Percentiles rank a stretch among this genome's conserved stretches.
Conservation (phyloP, 2,113 vertebrate genomes). For the Crotalus horridus region DNA sequence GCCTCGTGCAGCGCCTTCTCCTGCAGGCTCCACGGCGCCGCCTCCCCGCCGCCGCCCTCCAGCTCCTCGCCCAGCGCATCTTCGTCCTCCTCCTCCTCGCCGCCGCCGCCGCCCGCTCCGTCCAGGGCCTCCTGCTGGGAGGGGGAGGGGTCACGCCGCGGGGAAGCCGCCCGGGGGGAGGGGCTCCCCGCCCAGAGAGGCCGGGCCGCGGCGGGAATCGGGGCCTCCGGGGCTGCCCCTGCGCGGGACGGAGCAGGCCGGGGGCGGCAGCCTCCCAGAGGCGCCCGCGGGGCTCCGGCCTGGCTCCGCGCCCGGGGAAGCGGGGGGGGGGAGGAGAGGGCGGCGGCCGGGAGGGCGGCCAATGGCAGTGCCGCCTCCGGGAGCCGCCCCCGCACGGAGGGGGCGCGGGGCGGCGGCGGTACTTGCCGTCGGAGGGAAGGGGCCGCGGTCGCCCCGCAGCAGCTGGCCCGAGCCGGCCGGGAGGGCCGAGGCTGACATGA, state of each 20-base stretch:
- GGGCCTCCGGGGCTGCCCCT: too few relatives aligned
- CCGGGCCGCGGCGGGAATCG: too few relatives aligned
- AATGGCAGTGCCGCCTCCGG: not conserved
- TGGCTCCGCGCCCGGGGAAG: not conserved
- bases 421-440: conserved; percentile 11
- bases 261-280: not conserved
- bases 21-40: conserved; percentile 78
- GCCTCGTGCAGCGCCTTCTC: conserved; percentile 84
- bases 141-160: not conserved
- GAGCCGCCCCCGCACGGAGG: not conserved
- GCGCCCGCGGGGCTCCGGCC: not conserved
- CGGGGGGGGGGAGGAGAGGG: not conserved
- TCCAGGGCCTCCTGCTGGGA: conserved; percentile 24
- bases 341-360: not conserved
- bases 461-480: not conserved
- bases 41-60: conserved; percentile 53
- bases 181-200: too few relatives aligned
- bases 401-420: not conserved
- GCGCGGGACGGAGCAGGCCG: not conserved
- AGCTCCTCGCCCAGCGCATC: conserved; percentile 58
- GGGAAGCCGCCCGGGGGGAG: too few relatives aligned
- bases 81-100: conserved; percentile 51
- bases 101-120: not conserved
- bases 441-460: not conserved
- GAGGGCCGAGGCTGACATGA: not conserved